Percentiles rank a stretch among this genome's conserved stretches.
Evolutionary conservation across 2,888 invertebrate genomes (phyloP).

Genomic region (Campoletis raptor): DNA sequence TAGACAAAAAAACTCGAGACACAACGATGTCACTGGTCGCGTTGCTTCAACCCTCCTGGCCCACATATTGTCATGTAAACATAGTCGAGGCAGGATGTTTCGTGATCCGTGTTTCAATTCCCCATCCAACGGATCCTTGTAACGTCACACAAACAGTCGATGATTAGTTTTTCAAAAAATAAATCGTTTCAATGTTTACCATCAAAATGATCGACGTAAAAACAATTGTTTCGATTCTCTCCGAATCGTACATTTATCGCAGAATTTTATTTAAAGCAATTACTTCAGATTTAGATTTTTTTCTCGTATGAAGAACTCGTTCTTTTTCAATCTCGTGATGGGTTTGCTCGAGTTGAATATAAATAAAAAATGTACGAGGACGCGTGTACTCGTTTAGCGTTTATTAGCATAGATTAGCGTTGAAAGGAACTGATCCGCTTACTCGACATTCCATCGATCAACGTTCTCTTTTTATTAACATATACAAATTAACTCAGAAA

Average conservation of each 20-base stretch:
- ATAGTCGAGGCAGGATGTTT: slow-evolving; percentile 46
- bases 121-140: background rate
- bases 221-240: background rate
- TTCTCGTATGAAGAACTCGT: background rate
- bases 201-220: background rate
- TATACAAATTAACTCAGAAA: background rate
- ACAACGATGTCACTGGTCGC: slow-evolving; percentile 51
- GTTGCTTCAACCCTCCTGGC: slow-evolving; percentile 60
- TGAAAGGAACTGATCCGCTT: background rate
- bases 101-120: slow-evolving; percentile 5
- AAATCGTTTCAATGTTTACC: background rate
- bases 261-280: too few species aligned
- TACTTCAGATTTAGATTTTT: background rate
- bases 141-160: background rate
- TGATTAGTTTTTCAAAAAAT: background rate
- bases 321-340: background rate
- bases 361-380: background rate
- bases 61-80: slow-evolving; percentile 69
- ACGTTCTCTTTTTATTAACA: background rate
- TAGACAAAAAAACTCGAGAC: background rate
- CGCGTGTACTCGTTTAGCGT: slow-evolving; percentile 66
- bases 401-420: slow-evolving; percentile 66
- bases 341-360: background rate
- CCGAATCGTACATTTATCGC: background rate
- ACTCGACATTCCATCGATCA: background rate